Evolutionary conservation across 1,140 invertebrate species (phyloP).

Genomic region (Meteorus sp.): DNA sequence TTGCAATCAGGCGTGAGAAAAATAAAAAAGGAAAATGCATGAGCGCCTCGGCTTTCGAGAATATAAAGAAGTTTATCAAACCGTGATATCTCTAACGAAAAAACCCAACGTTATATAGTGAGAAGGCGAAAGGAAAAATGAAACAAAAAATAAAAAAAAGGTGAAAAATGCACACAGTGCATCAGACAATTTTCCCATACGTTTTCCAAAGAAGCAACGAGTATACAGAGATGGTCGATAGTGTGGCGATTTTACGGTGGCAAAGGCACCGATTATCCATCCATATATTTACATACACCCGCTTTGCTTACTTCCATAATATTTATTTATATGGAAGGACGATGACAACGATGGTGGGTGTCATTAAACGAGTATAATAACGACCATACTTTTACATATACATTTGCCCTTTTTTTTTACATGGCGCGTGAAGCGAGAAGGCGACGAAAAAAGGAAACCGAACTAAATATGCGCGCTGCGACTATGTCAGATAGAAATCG

Average conservation of each 20-base stretch:
- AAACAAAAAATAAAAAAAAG: slow-evolving; percentile 14
- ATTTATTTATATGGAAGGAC: not conserved
- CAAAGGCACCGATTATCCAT: slow-evolving; percentile 5
- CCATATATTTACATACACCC: too few relatives aligned
- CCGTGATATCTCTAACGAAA: slow-evolving; percentile 19
- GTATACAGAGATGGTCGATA: slow-evolving; percentile 6
- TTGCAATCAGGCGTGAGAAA: slow-evolving; percentile 13
- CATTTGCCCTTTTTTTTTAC: slow-evolving; percentile 4
- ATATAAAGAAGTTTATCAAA: slow-evolving; percentile 20
- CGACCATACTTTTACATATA: not conserved
- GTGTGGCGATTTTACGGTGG: slow-evolving; percentile 30
- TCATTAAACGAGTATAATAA: not conserved
- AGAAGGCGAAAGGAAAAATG: not conserved
- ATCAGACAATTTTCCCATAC: not conserved
- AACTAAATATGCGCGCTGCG: too few relatives aligned
- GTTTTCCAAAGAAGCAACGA: slow-evolving; percentile 1
- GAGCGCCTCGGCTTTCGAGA: slow-evolving; percentile 24
- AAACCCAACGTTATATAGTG: not conserved
- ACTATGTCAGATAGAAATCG: slow-evolving; percentile 50
- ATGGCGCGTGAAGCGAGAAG: slow-evolving; percentile 4
- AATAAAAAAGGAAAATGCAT: slow-evolving; percentile 18
- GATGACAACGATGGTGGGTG: not conserved
- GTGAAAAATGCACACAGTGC: not conserved
- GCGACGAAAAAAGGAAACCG: slow-evolving; percentile 24
- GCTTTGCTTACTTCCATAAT: not conserved